Evolutionary conservation across 2,797 vertebrate genomes (phyloP).

Genomic region (Apodemus agrarius): DNA sequence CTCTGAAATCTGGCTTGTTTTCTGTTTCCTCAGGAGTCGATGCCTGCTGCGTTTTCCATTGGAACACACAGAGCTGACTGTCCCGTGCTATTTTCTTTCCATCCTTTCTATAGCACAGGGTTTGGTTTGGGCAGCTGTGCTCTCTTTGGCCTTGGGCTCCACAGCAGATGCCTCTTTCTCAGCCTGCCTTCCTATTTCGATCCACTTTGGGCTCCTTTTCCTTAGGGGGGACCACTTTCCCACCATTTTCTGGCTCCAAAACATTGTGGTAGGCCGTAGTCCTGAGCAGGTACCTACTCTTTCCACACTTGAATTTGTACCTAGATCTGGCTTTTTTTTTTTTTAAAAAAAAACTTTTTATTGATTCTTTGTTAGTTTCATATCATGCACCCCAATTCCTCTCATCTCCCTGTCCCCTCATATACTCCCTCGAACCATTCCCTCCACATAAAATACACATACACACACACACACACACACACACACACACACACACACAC

Average conservation of each 20-base stretch:
- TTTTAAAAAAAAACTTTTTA: neutral
- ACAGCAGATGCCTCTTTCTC: neutral
- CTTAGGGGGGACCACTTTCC: neutral
- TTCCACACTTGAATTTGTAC: neutral
- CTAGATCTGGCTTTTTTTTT: neutral
- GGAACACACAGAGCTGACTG: neutral
- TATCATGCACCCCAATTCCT: neutral
- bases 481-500: neutral
- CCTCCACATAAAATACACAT: neutral
- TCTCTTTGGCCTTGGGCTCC: neutral
- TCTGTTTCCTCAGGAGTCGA: neutral
- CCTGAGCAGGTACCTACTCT: neutral
- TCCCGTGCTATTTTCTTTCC: neutral
- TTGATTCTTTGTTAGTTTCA: neutral
- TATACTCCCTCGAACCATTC: neutral
- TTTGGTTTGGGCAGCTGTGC: neutral
- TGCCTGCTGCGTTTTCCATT: neutral
- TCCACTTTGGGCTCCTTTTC: neutral
- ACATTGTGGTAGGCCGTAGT: neutral
- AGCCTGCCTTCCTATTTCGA: neutral
- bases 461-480: neutral
- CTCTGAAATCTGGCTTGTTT: slow-evolving; percentile 22
- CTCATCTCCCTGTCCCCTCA: neutral
- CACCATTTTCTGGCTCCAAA: neutral
- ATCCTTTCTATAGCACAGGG: neutral